These are phyloP conservation scores for Scylla paramamosain DNA, from an alignment of 1,140 invertebrate genomes.

Conservation along the genomic window DNA sequence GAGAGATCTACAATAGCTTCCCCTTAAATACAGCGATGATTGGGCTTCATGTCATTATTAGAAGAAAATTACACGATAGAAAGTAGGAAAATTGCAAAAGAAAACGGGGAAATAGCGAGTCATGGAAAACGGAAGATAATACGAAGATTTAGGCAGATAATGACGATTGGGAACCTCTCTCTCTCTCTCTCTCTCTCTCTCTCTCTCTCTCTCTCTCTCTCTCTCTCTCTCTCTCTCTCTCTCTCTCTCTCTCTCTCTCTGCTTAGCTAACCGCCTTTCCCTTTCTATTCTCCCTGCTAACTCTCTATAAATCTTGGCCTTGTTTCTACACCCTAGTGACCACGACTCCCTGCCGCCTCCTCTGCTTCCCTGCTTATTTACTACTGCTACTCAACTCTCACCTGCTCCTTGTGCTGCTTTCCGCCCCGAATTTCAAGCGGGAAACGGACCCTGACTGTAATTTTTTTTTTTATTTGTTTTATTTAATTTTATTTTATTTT, in stretches of 20 bases:
- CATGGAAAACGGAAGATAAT: not conserved
- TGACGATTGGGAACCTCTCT: not conserved
- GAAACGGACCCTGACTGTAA: too few relatives aligned
- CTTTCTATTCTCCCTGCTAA: not conserved
- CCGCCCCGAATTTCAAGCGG: too few relatives aligned
- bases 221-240: not conserved
- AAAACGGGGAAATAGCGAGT: not conserved
- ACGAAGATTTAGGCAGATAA: not conserved
- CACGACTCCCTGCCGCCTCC: not conserved
- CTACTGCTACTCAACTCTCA: too few relatives aligned
- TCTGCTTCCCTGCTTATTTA: not conserved
- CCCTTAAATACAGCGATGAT: not conserved
- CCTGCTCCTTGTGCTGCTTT: too few relatives aligned
- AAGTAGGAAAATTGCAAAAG: not conserved
- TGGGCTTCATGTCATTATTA: not conserved
- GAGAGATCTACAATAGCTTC: not conserved
- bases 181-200: constrained; percentile 39
- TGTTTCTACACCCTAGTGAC: not conserved
- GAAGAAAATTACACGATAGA: not conserved
- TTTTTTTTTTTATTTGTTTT: too few relatives aligned
- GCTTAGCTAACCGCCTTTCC: not conserved
- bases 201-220: not conserved
- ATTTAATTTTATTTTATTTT: too few relatives aligned
- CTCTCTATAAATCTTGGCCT: not conserved
- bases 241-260: not conserved